A percentile compares a stretch with the other conserved stretches of the same genome.
These are phyloP conservation scores for Aulostomus chinensis DNA, from an alignment of 2,797 vertebrate genomes.

Conservation along the genomic window DNA sequence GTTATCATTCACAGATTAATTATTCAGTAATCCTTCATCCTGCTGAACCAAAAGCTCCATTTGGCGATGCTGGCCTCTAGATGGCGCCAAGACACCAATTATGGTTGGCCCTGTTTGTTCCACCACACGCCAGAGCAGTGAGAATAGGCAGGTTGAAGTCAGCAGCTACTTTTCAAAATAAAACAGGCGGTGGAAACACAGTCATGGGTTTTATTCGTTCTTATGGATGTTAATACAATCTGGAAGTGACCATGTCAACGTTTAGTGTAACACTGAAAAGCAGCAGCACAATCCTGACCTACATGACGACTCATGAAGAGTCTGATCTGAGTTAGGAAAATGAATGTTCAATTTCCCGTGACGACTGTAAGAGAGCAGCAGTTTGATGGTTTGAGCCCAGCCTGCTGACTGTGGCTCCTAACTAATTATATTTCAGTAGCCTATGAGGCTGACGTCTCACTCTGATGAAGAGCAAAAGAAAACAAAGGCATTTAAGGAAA, in stretches of 20 bases:
- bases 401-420: too few relatives aligned
- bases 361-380: conserved; percentile 4
- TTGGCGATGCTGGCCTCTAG: conserved; percentile 38
- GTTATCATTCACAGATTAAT: neutral
- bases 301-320: too few relatives aligned
- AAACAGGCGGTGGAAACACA: too few relatives aligned
- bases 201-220: conserved; percentile 5
- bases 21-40: neutral
- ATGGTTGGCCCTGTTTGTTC: too few relatives aligned
- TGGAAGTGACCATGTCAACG: neutral
- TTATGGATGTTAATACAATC: neutral
- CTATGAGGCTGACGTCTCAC: conserved; percentile 1
- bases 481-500: too few relatives aligned
- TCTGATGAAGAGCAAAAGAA: too few relatives aligned
- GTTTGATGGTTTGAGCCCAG: conserved; percentile 2
- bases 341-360: conserved; percentile 4
- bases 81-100: too few relatives aligned
- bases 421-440: too few relatives aligned
- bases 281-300: conserved; percentile 3
- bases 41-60: neutral
- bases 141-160: too few relatives aligned
- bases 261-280: neutral
- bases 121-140: too few relatives aligned
- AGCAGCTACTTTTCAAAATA: too few relatives aligned
- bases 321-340: too few relatives aligned